These are phyloP conservation scores for Lepidocolaptes lacrymiger DNA, from an alignment of 2,797 vertebrate species.

Conservation along the genomic window DNA sequence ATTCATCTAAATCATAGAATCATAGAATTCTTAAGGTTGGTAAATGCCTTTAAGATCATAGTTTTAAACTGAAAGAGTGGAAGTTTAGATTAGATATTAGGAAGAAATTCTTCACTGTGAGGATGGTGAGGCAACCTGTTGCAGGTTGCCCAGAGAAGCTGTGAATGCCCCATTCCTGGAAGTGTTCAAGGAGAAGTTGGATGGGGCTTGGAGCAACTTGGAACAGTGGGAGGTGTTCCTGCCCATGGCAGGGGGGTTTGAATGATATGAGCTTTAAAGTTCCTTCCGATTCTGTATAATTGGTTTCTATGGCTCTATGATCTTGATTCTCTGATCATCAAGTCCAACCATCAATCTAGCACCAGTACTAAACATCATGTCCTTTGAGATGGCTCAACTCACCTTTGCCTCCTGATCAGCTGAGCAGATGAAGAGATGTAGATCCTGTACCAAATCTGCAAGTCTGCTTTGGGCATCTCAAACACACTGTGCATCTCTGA, in stretches of 20 bases:
- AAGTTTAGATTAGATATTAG: neutral
- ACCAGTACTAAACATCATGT: neutral
- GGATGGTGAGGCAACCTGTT: neutral
- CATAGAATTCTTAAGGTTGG: neutral
- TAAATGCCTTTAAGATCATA: neutral
- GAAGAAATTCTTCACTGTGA: neutral
- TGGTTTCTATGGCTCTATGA: neutral
- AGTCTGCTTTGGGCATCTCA: neutral
- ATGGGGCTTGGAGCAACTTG: neutral
- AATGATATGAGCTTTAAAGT: neutral
- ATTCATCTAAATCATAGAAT: neutral
- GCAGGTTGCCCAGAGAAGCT: rapidly evolving
- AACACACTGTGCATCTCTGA: neutral
- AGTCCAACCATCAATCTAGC: neutral
- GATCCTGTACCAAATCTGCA: neutral
- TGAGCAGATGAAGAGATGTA: neutral
- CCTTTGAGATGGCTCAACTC: neutral
- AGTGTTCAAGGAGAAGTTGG: neutral
- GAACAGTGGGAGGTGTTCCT: neutral
- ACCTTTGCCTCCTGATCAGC: neutral
- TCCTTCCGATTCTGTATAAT: neutral
- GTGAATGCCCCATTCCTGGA: neutral
- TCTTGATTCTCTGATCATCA: neutral
- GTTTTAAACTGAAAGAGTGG: neutral
- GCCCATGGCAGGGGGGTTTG: rapidly evolving